Conservation (phyloP, 2,113 vertebrate species). For the Aepyceros melampus region DNA sequence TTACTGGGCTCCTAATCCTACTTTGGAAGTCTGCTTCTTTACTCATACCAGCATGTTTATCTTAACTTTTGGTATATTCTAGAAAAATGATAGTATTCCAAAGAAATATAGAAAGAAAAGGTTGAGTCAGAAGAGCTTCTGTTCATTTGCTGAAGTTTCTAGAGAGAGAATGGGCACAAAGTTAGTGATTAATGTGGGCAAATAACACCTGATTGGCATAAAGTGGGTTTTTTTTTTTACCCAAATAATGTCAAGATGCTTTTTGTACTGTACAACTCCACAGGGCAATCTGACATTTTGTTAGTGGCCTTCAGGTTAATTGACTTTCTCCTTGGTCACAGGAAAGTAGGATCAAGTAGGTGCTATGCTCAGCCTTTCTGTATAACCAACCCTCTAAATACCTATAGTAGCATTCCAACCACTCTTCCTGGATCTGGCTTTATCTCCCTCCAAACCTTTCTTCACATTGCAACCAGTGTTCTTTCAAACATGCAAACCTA, state of each 20-base stretch:
- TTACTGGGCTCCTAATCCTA: conserved; percentile 33
- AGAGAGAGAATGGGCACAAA: not conserved
- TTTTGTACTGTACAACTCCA: not conserved
- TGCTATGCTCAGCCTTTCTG: not conserved
- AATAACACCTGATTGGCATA: not conserved
- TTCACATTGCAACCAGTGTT: not conserved
- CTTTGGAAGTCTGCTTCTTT: conserved; percentile 53
- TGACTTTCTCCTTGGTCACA: not conserved
- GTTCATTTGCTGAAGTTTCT: not conserved
- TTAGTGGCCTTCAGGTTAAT: not conserved
- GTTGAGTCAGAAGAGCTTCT: conserved; percentile 40
- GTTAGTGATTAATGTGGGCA: not conserved
- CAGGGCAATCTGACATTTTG: not conserved
- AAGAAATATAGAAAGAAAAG: conserved; percentile 61
- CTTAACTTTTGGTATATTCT: conserved; percentile 56
- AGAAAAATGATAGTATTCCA: conserved; percentile 54
- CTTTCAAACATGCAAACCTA: not conserved
- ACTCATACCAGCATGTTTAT: conserved; percentile 61
- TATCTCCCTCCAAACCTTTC: not conserved
- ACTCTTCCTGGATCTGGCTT: not conserved
- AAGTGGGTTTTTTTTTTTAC: not conserved
- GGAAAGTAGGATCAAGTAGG: not conserved
- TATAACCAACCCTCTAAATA: not conserved
- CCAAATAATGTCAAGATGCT: not conserved
- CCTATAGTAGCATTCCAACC: not conserved